Base-by-base conservation (phyloP, 2,113 vertebrate species). In the Ascaphus truei region DNA sequence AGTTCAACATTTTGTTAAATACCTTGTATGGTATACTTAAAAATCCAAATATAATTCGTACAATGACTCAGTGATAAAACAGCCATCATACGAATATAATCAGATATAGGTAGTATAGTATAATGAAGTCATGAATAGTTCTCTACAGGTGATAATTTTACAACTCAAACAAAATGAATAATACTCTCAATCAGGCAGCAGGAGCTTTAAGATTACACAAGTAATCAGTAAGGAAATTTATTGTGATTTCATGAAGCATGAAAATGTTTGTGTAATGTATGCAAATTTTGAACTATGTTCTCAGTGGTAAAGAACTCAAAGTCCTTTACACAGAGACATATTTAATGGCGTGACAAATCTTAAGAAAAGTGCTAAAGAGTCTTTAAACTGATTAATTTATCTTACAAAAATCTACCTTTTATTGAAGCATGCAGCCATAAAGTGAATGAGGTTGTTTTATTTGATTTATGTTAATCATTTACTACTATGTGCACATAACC, bases 181-280 rank as follows among this genome's bases (percentile, higher is more conserved):
- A 88, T 80, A 73, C 84, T 86, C 82, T 88, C 83, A 74, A 86
- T 87, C 87, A 90, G 90, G 76, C 88, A 87, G 85, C 87, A 84
- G 88, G 90, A 85, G 79, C 81, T 74, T 72, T 88, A 76, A 86
- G 84, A 89, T 90, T 88, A 86, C 76, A 85, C 3, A 29, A 85
- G 77, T 89, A 90, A 92, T 92, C 90, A 90, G 87, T 77, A 83
- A 83, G 82, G 86, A 89, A 88, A 90, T 88, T 86, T 88, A 90
- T 83, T 88, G 86, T 88, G 78, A 85, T 81, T 86, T 88, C 81
- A 75, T 2, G 12, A 84, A 85, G 84, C 83, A 88, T 80, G 77
- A 88, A 61, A 88, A 86, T 91, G 85, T 91, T 92, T 91, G 84
- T 68, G 60, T 88, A 88, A 90, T 88, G 74, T 88, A 89, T 90